These are phyloP conservation scores for Nothura maculosa DNA, from an alignment of 2,797 vertebrate genomes.

Conservation along the genomic window DNA sequence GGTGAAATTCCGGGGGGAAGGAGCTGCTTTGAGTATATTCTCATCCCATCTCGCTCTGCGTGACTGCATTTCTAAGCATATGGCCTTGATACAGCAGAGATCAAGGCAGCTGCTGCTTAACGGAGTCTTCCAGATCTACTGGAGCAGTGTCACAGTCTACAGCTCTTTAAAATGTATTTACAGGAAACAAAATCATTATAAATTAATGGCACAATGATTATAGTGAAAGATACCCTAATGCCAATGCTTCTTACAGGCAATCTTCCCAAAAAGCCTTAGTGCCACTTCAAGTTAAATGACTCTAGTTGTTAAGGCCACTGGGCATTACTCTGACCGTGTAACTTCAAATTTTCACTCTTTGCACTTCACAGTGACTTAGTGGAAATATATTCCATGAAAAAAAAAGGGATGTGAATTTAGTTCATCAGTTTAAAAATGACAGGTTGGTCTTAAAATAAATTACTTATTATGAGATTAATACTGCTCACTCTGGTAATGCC, in stretches of 20 bases:
- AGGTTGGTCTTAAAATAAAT: background rate
- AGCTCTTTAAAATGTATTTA: background rate
- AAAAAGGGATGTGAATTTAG: background rate
- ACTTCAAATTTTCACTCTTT: background rate
- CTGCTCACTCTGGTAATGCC: background rate
- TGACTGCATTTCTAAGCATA: no score
- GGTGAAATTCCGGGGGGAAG: background rate
- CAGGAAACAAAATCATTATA: background rate
- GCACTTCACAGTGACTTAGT: background rate
- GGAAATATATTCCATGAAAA: fast-evolving
- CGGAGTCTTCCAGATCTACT: background rate
- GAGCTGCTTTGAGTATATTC: background rate
- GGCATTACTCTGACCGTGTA: background rate
- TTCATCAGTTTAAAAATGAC: fast-evolving
- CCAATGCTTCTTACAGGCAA: fast-evolving
- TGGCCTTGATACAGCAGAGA: no score
- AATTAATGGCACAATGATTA: background rate
- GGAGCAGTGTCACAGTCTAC: background rate
- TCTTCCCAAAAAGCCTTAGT: background rate
- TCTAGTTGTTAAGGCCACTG: background rate
- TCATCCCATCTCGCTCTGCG: background rate
- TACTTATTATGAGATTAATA: background rate
- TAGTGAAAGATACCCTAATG: background rate
- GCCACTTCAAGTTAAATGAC: background rate
- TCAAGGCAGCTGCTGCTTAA: background rate